These are phyloP conservation scores for Philopotamus ludificatus DNA, from an alignment of 1,140 invertebrate genomes.

Conservation along the genomic window DNA sequence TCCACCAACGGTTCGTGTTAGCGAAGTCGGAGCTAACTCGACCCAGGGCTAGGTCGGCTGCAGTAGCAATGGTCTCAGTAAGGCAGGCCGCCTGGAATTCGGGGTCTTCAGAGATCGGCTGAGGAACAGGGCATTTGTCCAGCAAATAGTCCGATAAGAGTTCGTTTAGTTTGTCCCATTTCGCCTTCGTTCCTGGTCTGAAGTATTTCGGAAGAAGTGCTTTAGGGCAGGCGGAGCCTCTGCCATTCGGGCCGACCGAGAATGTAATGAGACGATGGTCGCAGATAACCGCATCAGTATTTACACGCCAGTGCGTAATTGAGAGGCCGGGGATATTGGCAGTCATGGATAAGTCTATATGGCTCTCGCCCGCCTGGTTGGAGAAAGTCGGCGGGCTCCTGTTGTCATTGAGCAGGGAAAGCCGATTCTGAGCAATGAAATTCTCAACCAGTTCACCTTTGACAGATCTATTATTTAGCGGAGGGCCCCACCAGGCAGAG, in stretches of 20 bases:
- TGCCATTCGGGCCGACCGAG: background rate
- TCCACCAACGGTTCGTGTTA: background rate
- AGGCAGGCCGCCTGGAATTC: background rate
- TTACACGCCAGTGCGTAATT: background rate
- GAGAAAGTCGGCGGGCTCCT: background rate
- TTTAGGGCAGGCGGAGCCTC: too few species aligned
- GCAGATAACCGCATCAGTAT: background rate
- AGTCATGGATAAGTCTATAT: background rate
- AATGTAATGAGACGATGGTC: background rate
- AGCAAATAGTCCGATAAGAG: background rate
- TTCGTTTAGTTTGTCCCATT: background rate
- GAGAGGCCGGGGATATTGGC: background rate
- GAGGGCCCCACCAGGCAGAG: background rate
- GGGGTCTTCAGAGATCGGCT: background rate
- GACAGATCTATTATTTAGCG: background rate
- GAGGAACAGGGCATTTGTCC: background rate
- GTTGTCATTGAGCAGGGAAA: background rate
- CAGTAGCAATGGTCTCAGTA: background rate
- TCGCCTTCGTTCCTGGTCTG: too few species aligned
- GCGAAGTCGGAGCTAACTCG: background rate
- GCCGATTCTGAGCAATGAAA: background rate
- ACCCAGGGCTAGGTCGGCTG: background rate
- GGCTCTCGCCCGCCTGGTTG: background rate
- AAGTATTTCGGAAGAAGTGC: background rate
- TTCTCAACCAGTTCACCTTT: background rate